phyloP scores from a whole-genome alignment of 1,140 invertebrate species.

The Palaemon carinicauda region DNA sequence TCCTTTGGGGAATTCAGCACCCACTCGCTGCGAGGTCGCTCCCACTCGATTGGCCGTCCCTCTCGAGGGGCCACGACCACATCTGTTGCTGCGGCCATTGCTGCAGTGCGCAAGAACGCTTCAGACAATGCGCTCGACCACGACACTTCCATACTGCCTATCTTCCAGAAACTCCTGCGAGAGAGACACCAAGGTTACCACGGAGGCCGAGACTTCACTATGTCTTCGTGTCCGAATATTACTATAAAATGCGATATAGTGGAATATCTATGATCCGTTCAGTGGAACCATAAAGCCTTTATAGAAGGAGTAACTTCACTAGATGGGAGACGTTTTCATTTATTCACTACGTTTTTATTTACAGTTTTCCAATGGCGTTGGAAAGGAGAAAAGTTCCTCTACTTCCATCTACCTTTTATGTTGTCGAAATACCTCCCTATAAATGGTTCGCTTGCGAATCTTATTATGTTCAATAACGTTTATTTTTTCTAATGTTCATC shows the following conservation, averaged over 20 bases:
- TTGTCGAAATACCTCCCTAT: no score
- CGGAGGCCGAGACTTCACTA: constrained; percentile 70
- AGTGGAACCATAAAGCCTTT: neutral
- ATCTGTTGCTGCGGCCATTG: constrained; percentile 59
- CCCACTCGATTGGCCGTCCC: neutral
- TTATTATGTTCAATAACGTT: no score
- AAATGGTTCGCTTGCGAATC: no score
- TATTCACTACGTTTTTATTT: no score
- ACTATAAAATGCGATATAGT: constrained; percentile 96
- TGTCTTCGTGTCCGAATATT: constrained; percentile 90
- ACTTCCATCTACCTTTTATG: no score
- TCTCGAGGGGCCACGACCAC: constrained; percentile 53
- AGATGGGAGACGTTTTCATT: no score
- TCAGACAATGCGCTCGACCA: constrained; percentile 76
- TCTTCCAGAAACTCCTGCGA: constrained; percentile 87
- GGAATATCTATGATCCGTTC: constrained; percentile 79
- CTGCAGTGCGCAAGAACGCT: constrained; percentile 71
- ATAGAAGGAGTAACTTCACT: no score
- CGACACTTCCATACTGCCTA: constrained; percentile 78
- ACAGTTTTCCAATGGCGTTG: no score
- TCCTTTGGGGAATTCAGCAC: constrained; percentile 29
- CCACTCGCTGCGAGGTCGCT: constrained; percentile 21
- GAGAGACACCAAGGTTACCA: constrained; percentile 71
- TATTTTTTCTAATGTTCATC: no score
- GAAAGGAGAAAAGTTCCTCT: no score